These are phyloP conservation scores for Cephus spinipes DNA, from an alignment of 2,888 invertebrate genomes.

Conservation along the genomic window DNA sequence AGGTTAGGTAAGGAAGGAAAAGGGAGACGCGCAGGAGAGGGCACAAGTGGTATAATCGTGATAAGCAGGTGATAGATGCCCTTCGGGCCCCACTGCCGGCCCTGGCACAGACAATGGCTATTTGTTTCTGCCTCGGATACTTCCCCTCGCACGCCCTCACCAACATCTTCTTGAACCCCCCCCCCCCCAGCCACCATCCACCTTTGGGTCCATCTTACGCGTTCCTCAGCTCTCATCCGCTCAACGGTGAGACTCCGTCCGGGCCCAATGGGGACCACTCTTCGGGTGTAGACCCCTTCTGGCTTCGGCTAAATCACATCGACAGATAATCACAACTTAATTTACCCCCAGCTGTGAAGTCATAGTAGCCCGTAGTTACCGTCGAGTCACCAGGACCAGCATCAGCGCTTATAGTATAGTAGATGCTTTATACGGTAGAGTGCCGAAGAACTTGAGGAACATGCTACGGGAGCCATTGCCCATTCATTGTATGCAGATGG, in stretches of 20 bases:
- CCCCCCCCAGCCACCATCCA: background rate
- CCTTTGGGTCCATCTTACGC: conserved; percentile 4
- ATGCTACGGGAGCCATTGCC: conserved; percentile 22
- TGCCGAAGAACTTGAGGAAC: background rate
- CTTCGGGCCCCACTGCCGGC: conserved; percentile 59
- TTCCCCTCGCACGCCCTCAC: conserved; percentile 13
- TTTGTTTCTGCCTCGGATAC: conserved; percentile 61
- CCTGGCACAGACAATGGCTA: conserved; percentile 62
- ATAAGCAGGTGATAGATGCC: conserved; percentile 67
- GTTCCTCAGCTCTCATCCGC: background rate
- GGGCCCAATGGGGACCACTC: background rate
- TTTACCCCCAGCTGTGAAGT: conserved; percentile 61
- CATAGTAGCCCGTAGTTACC: conserved; percentile 23
- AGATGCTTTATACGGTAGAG: background rate
- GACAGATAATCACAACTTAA: conserved; percentile 67
- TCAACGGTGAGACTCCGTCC: background rate
- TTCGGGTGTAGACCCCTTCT: background rate
- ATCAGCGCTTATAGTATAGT: background rate
- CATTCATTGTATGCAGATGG: conserved; percentile 52
- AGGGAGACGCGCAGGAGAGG: conserved; percentile 27
- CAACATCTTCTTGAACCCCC: background rate
- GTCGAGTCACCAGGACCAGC: conserved; percentile 18
- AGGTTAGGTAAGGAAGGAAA: conserved; percentile 14
- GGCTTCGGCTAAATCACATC: conserved; percentile 62
- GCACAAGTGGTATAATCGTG: conserved; percentile 65